Evolutionary conservation across 1,140 invertebrate species (phyloP).

Genomic region (Bursaphelenchus mucronatus): DNA sequence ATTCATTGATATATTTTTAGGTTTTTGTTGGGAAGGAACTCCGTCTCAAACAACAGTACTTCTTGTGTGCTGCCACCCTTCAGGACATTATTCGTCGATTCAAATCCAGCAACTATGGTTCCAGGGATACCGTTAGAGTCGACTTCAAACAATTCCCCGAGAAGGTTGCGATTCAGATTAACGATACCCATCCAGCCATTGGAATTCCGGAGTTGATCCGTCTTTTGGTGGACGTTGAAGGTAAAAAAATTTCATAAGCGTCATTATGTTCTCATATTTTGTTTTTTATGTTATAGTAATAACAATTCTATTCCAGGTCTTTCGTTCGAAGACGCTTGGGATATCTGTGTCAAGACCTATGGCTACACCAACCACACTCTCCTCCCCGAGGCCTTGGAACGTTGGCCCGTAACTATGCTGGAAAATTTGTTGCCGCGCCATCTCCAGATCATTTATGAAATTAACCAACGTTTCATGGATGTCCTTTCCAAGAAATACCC

Average conservation of each 20-base stretch:
- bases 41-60: constrained; percentile 96
- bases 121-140: constrained; percentile 74
- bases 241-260: too few relatives aligned
- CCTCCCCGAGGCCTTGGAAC: constrained; percentile 90
- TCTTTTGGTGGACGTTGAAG: constrained; percentile 87
- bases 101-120: constrained; percentile 89
- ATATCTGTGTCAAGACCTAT: constrained; percentile 79
- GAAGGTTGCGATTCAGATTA: constrained; percentile 96
- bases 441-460: constrained; percentile 94
- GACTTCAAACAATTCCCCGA: constrained; percentile 85
- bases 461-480: constrained; percentile 80
- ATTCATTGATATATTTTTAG: constrained; percentile 82
- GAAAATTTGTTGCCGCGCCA: constrained; percentile 86
- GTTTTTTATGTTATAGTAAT: too few relatives aligned
- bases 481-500: constrained; percentile 75
- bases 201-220: constrained; percentile 97
- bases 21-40: constrained; percentile 95
- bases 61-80: constrained; percentile 92
- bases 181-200: constrained; percentile 96
- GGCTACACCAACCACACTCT: constrained; percentile 99
- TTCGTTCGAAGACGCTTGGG: constrained; percentile 73
- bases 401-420: constrained; percentile 86
- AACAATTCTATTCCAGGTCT: constrained; percentile 21
- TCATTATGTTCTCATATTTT: too few relatives aligned
- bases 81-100: constrained; percentile 81